A percentile compares a stretch with the other conserved stretches of the same genome.
Evolutionary conservation across 2,888 invertebrate genomes (phyloP).

Genomic region (Neria commutata): DNA sequence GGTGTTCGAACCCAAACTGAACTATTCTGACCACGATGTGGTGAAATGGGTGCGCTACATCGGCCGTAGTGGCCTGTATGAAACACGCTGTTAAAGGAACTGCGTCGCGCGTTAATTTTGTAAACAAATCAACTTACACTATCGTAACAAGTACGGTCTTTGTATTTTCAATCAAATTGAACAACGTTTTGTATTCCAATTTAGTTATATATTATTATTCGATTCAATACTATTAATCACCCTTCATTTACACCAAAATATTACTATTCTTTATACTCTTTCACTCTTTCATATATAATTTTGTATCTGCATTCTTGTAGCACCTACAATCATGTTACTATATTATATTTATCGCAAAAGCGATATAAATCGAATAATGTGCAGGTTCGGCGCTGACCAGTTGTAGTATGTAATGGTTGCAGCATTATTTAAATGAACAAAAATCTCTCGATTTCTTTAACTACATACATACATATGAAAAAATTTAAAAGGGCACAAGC

Average conservation of each 20-base stretch:
- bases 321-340: background rate
- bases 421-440: background rate
- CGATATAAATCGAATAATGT: background rate
- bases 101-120: conserved; percentile 5
- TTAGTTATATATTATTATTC: conserved; percentile 34
- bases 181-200: conserved; percentile 44
- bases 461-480: too few species aligned
- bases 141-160: conserved; percentile 29
- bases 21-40: conserved; percentile 99
- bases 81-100: conserved; percentile 98
- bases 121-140: conserved; percentile 16
- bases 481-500: too few species aligned
- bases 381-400: background rate
- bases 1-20: conserved; percentile 98
- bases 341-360: background rate
- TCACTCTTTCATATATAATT: conserved; percentile 11
- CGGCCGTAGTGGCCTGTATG: conserved; percentile 97
- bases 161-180: conserved; percentile 49
- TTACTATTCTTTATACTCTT: conserved; percentile 17
- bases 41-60: conserved; percentile 99
- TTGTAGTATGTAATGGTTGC: background rate
- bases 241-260: background rate
- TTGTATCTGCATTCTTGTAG: background rate
- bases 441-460: background rate
- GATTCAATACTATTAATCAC: background rate